phyloP scores from a whole-genome alignment of 2,797 vertebrate species.

The Micrastur ruficollis region DNA sequence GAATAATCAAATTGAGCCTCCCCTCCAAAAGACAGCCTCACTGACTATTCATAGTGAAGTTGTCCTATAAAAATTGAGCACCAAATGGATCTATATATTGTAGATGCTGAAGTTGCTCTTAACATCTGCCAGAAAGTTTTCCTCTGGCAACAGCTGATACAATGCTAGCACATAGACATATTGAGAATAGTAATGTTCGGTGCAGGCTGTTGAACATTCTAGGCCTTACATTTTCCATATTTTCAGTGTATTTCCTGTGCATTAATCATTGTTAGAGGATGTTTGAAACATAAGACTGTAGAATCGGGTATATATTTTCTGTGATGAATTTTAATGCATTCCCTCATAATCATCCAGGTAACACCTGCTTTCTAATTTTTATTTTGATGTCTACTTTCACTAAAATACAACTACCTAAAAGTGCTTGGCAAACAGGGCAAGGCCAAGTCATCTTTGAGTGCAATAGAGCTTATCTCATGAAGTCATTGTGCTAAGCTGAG shows the following conservation, averaged over 20 bases:
- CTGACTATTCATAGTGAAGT: neutral
- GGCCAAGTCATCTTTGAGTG: neutral
- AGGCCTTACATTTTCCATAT: slow-evolving; percentile 21
- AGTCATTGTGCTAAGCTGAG: slow-evolving; percentile 8
- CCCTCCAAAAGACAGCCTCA: neutral
- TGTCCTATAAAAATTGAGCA: neutral
- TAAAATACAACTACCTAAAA: neutral
- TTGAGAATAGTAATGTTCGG: neutral
- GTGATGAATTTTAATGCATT: neutral
- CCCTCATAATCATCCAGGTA: neutral
- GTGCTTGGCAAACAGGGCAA: neutral
- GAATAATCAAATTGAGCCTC: neutral
- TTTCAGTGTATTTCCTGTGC: neutral
- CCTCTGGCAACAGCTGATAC: neutral
- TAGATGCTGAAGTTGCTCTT: neutral
- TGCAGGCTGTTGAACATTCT: neutral
- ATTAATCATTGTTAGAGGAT: neutral
- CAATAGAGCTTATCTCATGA: neutral
- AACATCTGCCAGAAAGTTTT: neutral
- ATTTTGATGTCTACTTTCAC: neutral
- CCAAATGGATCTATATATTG: neutral
- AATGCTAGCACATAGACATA: neutral
- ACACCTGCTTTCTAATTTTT: neutral
- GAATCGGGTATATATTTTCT: neutral
- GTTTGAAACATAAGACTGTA: neutral